phyloP scores from a whole-genome alignment of 1,140 invertebrate genomes.

The Drosophila oshimai region DNA sequence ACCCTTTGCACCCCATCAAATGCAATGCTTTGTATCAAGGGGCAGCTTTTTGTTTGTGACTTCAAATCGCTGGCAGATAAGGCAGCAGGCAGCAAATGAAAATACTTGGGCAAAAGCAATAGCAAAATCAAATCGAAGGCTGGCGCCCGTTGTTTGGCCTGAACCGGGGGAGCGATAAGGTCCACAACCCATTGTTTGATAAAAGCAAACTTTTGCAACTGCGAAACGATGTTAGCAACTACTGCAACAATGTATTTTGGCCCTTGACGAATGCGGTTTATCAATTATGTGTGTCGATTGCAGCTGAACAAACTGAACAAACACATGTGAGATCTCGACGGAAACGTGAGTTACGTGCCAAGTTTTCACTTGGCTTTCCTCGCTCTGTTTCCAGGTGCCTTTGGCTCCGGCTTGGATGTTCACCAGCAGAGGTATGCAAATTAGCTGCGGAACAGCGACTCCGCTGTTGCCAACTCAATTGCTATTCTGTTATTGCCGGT shows the following conservation, averaged over 20 bases:
- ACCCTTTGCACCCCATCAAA: conserved; percentile 33
- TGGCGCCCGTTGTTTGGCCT: not conserved
- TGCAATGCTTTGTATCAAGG: conserved; percentile 26
- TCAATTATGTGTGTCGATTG: conserved; percentile 20
- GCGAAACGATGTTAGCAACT: too few species aligned
- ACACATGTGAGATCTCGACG: conserved; percentile 24
- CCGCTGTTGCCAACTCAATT: conserved; percentile 28
- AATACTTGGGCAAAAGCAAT: not conserved
- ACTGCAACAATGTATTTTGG: conserved; percentile 27
- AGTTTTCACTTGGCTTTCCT: conserved; percentile 30
- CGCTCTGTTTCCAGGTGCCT: conserved; percentile 53
- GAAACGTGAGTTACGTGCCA: conserved; percentile 63
- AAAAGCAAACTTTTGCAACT: conserved; percentile 3
- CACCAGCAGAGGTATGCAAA: conserved; percentile 6
- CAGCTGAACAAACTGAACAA: conserved; percentile 55
- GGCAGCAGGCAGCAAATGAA: conserved; percentile 51
- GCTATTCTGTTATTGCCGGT: conserved; percentile 45
- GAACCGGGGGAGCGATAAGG: conserved; percentile 41
- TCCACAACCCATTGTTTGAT: not conserved
- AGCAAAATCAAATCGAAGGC: not conserved
- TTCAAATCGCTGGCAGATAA: conserved; percentile 47
- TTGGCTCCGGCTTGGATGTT: not conserved
- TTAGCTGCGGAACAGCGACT: not conserved
- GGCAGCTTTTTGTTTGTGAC: not conserved
- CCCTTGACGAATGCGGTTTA: not conserved